Evolutionary conservation across 2,888 invertebrate genomes (phyloP).

Genomic region (Drosophila bunnanda): DNA sequence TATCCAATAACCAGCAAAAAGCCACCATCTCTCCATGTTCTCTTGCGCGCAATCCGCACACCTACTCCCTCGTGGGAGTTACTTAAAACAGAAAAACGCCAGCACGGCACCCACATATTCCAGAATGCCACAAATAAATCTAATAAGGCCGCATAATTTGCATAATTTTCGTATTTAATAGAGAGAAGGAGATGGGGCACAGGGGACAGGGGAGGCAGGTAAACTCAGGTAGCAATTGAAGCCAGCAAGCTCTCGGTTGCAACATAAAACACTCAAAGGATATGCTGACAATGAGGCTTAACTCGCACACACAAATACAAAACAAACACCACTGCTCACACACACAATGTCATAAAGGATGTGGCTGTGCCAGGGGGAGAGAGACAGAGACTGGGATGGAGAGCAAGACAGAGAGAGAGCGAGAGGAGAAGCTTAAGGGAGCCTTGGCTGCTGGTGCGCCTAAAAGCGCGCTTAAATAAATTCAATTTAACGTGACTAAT

Average conservation of each 20-base stretch:
- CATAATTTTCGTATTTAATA: slow-evolving; percentile 81
- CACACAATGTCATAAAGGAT: slow-evolving; percentile 25
- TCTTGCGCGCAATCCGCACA: slow-evolving; percentile 6
- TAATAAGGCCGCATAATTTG: slow-evolving; percentile 79
- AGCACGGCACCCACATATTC: slow-evolving; percentile 20
- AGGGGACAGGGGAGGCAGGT: not conserved
- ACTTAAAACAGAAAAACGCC: slow-evolving; percentile 60
- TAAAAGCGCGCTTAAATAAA: slow-evolving; percentile 81
- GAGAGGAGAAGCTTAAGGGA: slow-evolving; percentile 27
- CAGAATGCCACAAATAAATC: slow-evolving; percentile 76
- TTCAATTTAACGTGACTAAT: slow-evolving; percentile 81
- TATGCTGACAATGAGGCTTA: slow-evolving; percentile 80
- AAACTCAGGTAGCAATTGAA: slow-evolving; percentile 65
- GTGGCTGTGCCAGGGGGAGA: not conserved
- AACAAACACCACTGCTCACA: slow-evolving; percentile 7
- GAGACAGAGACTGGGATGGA: not conserved
- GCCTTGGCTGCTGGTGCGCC: slow-evolving; percentile 62
- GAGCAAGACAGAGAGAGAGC: not conserved
- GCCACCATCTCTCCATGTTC: slow-evolving; percentile 7
- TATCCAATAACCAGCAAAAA: slow-evolving; percentile 42
- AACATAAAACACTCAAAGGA: slow-evolving; percentile 80
- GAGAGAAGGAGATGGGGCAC: slow-evolving; percentile 32
- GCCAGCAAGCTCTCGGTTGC: slow-evolving; percentile 50
- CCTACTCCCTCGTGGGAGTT: slow-evolving; percentile 57
- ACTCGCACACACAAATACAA: slow-evolving; percentile 49